Evolutionary conservation across 2,797 vertebrate species (phyloP).

Genomic region (Bryconaethiops microstoma): DNA sequence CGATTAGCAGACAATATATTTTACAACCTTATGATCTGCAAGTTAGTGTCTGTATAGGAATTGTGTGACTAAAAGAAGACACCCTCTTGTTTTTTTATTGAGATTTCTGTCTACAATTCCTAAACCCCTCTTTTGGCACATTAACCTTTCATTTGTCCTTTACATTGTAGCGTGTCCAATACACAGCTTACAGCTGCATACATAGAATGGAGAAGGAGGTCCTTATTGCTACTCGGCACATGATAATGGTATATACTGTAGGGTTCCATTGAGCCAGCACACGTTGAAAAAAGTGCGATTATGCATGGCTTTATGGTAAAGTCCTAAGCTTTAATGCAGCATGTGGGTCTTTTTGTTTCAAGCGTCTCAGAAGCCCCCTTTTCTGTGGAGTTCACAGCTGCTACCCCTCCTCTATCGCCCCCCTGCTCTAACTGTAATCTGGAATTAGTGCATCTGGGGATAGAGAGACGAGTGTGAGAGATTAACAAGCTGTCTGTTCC

Average conservation of each 20-base stretch:
- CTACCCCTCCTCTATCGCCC: neutral
- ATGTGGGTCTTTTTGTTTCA: slow-evolving; percentile 47
- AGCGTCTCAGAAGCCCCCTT: slow-evolving; percentile 36
- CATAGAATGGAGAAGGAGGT: neutral
- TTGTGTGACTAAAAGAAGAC: too few relatives aligned
- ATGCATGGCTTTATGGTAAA: slow-evolving; percentile 30
- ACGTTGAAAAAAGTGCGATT: slow-evolving; percentile 42
- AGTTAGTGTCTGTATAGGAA: too few relatives aligned
- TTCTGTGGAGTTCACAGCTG: slow-evolving; percentile 42
- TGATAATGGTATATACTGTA: slow-evolving; percentile 20
- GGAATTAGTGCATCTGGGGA: slow-evolving; percentile 51
- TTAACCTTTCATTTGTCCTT: too few relatives aligned
- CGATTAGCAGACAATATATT: too few relatives aligned
- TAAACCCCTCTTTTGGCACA: too few relatives aligned
- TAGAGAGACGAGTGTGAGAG: slow-evolving; percentile 47
- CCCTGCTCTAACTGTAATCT: slow-evolving; percentile 42
- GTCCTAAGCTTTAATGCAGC: slow-evolving; percentile 27
- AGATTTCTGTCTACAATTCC: too few relatives aligned
- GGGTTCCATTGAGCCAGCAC: slow-evolving; percentile 15
- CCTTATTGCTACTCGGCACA: neutral
- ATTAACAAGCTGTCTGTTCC: slow-evolving; percentile 60
- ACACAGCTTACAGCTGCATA: neutral
- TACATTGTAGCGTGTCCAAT: neutral
- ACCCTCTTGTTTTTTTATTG: too few relatives aligned
- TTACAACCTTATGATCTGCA: too few relatives aligned